phyloP scores from a whole-genome alignment of 2,113 vertebrate genomes.

The Pyrgilauda ruficollis region DNA sequence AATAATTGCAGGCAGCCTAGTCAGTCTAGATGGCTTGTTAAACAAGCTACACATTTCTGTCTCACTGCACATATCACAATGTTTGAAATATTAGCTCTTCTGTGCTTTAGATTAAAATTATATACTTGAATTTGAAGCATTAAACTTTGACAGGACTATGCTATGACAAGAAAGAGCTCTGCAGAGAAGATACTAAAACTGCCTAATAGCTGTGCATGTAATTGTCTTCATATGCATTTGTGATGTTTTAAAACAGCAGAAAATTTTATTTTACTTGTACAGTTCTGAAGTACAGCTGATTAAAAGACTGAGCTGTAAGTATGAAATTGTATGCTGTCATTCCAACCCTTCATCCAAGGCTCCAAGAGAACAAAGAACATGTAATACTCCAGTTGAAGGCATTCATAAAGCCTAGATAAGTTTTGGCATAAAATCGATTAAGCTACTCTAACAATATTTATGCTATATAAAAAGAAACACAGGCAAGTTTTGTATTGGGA shows the following conservation, averaged over 20 bases:
- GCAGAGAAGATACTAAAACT: not conserved
- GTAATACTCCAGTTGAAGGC: not conserved
- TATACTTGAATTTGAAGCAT: not conserved
- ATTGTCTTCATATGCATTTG: not conserved
- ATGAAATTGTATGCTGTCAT: not conserved
- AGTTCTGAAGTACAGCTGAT: not conserved
- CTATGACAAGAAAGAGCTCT: not conserved
- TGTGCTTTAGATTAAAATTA: not conserved
- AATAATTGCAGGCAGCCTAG: not conserved
- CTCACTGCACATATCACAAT: not conserved
- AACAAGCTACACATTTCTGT: not conserved
- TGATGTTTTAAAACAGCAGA: not conserved
- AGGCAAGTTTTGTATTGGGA: not conserved
- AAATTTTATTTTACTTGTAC: not conserved
- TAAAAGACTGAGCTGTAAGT: not conserved
- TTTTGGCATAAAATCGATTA: slow-evolving; percentile 19
- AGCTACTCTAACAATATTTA: not conserved
- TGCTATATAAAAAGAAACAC: not conserved
- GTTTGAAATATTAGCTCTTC: not conserved
- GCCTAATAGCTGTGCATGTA: not conserved
- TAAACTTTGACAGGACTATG: not conserved
- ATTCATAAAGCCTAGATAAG: not conserved
- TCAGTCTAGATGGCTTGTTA: not conserved
- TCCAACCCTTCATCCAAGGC: not conserved
- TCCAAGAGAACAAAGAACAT: not conserved